phyloP scores from a whole-genome alignment of 2,888 invertebrate genomes.

The Theristus sp. region DNA sequence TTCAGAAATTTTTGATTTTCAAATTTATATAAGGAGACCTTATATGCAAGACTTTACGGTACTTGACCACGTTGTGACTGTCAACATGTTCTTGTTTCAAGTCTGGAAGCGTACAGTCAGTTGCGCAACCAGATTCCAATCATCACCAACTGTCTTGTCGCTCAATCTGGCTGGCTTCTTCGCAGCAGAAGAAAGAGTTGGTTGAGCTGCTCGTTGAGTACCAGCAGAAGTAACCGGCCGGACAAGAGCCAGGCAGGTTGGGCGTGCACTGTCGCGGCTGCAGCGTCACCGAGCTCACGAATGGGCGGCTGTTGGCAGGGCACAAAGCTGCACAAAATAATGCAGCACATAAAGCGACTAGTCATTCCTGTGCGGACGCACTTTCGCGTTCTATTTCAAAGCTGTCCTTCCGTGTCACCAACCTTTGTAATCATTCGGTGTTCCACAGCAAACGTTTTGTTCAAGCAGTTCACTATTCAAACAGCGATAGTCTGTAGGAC shows the following conservation, averaged over 20 bases:
- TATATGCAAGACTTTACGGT: no score
- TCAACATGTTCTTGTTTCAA: no score
- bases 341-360: no score
- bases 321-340: slow-evolving; percentile 12
- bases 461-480: slow-evolving; percentile 21
- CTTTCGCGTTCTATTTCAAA: not conserved
- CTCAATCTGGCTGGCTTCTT: not conserved
- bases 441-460: slow-evolving; percentile 26
- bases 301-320: slow-evolving; percentile 23
- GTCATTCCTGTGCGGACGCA: no score
- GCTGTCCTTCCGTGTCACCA: not conserved
- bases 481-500: slow-evolving; percentile 16
- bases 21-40: no score
- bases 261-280: slow-evolving; percentile 28
- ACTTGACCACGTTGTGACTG: no score
- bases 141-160: not conserved
- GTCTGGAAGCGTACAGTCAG: no score
- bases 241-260: slow-evolving; percentile 25
- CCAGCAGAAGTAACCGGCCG: slow-evolving; percentile 28
- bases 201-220: slow-evolving; percentile 22
- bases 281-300: slow-evolving; percentile 25
- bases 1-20: no score
- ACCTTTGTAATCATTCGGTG: not conserved
- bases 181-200: slow-evolving; percentile 26
- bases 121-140: no score